Evolutionary conservation across 2,797 vertebrate species (phyloP).

Genomic region (Novumbra hubbsi): DNA sequence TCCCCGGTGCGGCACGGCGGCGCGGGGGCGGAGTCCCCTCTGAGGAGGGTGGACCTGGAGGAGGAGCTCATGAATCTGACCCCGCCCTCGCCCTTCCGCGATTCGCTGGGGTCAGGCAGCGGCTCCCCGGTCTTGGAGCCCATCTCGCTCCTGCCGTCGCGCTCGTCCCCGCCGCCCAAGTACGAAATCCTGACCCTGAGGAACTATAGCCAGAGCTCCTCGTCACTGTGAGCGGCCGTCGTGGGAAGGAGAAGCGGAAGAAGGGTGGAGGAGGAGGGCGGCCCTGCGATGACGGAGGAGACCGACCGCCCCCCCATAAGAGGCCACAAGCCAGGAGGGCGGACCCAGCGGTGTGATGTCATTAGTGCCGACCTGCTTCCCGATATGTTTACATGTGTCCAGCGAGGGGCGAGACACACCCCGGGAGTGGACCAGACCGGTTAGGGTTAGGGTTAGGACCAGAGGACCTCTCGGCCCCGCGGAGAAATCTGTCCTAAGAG

Average conservation of each 20-base stretch:
- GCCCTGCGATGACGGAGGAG: not conserved
- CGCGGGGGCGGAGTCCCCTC: constrained; percentile 73
- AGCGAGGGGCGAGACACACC: constrained; percentile 49
- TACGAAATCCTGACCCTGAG: constrained; percentile 91
- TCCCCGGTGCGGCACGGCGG: constrained; percentile 64
- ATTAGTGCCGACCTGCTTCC: constrained; percentile 43
- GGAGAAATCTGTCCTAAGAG: constrained; percentile 32
- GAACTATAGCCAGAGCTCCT: constrained; percentile 98
- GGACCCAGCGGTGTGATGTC: constrained; percentile 36
- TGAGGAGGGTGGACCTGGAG: constrained; percentile 84
- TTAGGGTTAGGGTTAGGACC: too few species aligned
- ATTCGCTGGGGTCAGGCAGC: constrained; percentile 86
- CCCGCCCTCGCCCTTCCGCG: constrained; percentile 96
- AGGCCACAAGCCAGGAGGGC: constrained; percentile 16
- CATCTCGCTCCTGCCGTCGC: constrained; percentile 70
- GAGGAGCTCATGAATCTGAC: constrained; percentile 95
- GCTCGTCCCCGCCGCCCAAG: constrained; percentile 84
- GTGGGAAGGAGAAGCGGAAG: not conserved
- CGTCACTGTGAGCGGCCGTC: constrained; percentile 87
- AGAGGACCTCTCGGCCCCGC: too few species aligned
- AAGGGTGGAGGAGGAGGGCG: constrained; percentile 10
- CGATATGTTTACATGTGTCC: constrained; percentile 74
- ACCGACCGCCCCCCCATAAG: not conserved
- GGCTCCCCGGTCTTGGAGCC: constrained; percentile 87
- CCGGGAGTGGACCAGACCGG: too few species aligned